Conservation (phyloP, 2,797 vertebrate species). For the Schizothorax lantsangensis region DNA sequence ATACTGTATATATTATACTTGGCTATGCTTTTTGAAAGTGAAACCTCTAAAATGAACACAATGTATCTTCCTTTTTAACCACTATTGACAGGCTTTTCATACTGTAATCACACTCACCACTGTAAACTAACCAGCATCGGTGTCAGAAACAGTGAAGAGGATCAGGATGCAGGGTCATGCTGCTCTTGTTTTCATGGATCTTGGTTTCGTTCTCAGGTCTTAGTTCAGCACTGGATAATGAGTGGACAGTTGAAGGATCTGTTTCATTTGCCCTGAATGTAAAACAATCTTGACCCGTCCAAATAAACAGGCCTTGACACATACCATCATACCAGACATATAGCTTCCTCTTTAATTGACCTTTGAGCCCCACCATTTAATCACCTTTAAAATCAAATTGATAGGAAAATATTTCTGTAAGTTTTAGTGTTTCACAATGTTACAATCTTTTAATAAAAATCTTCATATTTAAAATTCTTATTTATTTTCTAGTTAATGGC, state of each 20-base stretch:
- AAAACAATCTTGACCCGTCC: constrained; percentile 47
- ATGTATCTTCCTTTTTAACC: background rate
- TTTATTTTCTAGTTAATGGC: background rate
- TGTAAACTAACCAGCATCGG: constrained; percentile 53
- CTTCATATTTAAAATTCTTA: background rate
- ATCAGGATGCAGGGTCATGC: constrained; percentile 53
- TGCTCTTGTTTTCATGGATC: constrained; percentile 52
- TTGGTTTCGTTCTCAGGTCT: constrained; percentile 48
- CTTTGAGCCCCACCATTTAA: constrained; percentile 23
- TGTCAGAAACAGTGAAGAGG: constrained; percentile 49
- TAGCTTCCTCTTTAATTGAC: background rate
- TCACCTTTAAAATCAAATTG: background rate
- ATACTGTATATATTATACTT: no score
- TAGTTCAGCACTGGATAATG: constrained; percentile 42
- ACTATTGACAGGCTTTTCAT: constrained; percentile 5
- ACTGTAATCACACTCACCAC: constrained; percentile 46
- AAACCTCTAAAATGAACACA: background rate
- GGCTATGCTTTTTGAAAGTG: background rate
- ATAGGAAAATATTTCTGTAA: background rate
- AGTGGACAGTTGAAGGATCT: constrained; percentile 47
- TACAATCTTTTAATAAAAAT: background rate
- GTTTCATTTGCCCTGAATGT: constrained; percentile 50
- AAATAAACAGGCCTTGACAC: constrained; percentile 23
- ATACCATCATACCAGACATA: constrained; percentile 26
- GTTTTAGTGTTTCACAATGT: background rate